Evolutionary conservation across 2,888 invertebrate genomes (phyloP), one percentile per base, ranked within the genome.

Genomic region (Tenthredo mesomela): DNA sequence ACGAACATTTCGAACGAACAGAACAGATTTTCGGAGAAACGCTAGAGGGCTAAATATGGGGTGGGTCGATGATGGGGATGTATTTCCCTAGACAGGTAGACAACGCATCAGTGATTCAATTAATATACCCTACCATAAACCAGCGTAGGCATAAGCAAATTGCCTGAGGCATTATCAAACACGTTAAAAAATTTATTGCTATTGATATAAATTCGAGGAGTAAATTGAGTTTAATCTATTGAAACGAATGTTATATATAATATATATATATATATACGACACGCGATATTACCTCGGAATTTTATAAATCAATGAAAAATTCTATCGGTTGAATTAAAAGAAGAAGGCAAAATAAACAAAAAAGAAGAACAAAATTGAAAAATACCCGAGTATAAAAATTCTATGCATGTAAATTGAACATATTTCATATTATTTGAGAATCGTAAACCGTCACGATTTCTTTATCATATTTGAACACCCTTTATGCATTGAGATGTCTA

Each of bases 31-130:
- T 4, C 29, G 0, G 21, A 40, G 21, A 9, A 12, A 10, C 40
- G 18, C 40, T 43, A 10, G 7, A 43, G 12, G 37, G 10, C n/a
- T 7, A 21, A 33, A 21, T 9, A 33, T 33, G 33, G 71, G 21
- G 6, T n/a, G n/a, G 71, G 37, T 43, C 43, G 43, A 40, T 10
- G 43, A 21, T 18, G 73, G 43, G 77, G 54, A 21, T 43, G 77
- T 54, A 77, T 50, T 50, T 77, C 77, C 54, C 77, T 54, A 50
- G 77, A 54, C 77, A 33, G 18, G 40, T 58, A 80, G 37, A 80
- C 58, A 80, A 61, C 80, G 61, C 80, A 80, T 80, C 80, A 80
- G 61, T 61, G 40, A 61, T 80, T 61, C 80, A 80, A 80, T 80
- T 61, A 80, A 80, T 80, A 61, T 80, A 33, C 80, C 15, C 7